Evolutionary conservation across 2,888 invertebrate genomes (phyloP).

Genomic region (Ormia ochracea): DNA sequence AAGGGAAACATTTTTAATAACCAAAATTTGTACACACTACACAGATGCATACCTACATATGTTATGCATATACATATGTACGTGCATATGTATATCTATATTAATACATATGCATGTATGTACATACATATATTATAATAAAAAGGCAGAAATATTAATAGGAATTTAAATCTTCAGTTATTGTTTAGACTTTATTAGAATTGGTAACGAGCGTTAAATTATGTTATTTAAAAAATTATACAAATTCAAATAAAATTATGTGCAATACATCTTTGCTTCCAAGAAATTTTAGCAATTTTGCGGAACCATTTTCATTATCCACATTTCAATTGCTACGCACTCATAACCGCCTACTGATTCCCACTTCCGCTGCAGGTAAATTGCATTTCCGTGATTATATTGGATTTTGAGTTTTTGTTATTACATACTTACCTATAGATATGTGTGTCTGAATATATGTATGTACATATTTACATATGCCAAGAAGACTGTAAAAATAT

Average conservation of each 20-base stretch:
- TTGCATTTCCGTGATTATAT: background rate
- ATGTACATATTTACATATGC: too few relatives aligned
- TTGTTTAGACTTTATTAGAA: conserved; percentile 42
- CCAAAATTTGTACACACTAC: background rate
- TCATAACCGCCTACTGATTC: conserved; percentile 82
- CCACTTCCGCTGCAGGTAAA: conserved; percentile 78
- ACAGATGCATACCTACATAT: too few relatives aligned
- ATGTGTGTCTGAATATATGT: background rate
- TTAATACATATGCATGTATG: too few relatives aligned
- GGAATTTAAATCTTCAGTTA: conserved; percentile 35
- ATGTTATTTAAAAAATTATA: background rate
- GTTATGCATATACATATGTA: too few relatives aligned
- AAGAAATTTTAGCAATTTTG: conserved; percentile 65
- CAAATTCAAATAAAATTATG: conserved; percentile 34
- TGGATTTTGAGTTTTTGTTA: background rate
- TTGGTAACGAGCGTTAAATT: conserved; percentile 8
- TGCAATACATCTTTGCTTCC: conserved; percentile 65
- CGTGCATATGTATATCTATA: too few relatives aligned
- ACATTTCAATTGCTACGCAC: conserved; percentile 82
- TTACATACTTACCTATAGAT: background rate
- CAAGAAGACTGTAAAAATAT: too few relatives aligned
- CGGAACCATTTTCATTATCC: conserved; percentile 78
- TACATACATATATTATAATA: background rate
- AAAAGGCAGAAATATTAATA: background rate
- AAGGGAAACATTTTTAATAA: conserved; percentile 19